These are phyloP conservation scores for Saccostrea cuccullata DNA, from an alignment of 1,140 invertebrate genomes.

Conservation along the genomic window DNA sequence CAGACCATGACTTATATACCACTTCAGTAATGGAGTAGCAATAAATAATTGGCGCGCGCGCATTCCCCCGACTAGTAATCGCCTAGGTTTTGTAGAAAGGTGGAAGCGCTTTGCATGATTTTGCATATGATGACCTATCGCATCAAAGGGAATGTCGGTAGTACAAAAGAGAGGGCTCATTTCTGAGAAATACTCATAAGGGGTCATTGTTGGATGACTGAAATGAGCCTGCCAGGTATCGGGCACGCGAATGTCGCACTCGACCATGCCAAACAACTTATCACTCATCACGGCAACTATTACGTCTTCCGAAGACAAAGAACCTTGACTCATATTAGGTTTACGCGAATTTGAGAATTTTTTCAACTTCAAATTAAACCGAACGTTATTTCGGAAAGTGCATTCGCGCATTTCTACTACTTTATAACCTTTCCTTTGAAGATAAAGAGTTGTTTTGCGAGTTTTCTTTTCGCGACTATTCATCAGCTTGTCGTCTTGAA, in stretches of 20 bases:
- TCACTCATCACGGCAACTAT: slow-evolving; percentile 27
- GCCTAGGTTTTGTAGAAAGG: slow-evolving; percentile 50
- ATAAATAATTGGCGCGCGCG: slow-evolving; percentile 53
- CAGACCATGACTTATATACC: slow-evolving; percentile 60
- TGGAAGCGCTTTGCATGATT: slow-evolving; percentile 44
- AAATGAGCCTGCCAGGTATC: slow-evolving; percentile 46
- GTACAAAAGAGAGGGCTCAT: slow-evolving; percentile 56
- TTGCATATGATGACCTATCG: slow-evolving; percentile 60
- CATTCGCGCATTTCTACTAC: slow-evolving; percentile 46
- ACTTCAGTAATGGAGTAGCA: slow-evolving; percentile 56
- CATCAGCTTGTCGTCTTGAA: background rate
- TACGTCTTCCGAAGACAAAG: slow-evolving; percentile 37
- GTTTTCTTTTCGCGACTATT: slow-evolving; percentile 26
- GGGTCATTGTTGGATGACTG: slow-evolving; percentile 39
- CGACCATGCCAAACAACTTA: slow-evolving; percentile 48
- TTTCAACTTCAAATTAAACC: slow-evolving; percentile 16
- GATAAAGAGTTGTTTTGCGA: slow-evolving; percentile 1
- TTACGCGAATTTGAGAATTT: slow-evolving; percentile 19
- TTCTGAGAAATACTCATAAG: slow-evolving; percentile 54
- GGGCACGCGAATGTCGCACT: slow-evolving; percentile 54
- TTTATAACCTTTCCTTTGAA: slow-evolving; percentile 14
- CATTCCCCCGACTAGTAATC: slow-evolving; percentile 51
- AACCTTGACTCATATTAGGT: slow-evolving; percentile 3
- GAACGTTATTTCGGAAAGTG: background rate
- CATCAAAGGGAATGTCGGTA: slow-evolving; percentile 48